A percentile compares a stretch with the other conserved stretches of the same genome.
Evolutionary conservation across 2,113 vertebrate species (phyloP).

Genomic region (Strix aluco): DNA sequence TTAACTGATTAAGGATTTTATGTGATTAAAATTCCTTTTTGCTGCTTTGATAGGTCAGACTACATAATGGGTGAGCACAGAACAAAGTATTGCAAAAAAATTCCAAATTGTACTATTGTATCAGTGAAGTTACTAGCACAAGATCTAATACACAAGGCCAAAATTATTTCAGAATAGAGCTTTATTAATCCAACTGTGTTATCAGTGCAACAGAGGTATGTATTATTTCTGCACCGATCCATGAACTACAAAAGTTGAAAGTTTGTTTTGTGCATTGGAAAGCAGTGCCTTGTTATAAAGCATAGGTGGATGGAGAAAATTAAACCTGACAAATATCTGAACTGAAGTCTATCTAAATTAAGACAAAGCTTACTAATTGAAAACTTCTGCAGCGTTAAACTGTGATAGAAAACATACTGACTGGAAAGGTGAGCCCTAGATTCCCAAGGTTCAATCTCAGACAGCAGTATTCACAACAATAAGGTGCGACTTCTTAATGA

Average conservation of each 20-base stretch:
- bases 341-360: background rate
- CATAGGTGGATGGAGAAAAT: background rate
- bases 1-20: background rate
- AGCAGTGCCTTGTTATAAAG: background rate
- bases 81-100: background rate
- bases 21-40: background rate
- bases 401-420: background rate
- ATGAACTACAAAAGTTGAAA: background rate
- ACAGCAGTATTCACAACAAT: background rate
- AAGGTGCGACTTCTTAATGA: background rate
- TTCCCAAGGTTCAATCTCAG: background rate
- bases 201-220: background rate
- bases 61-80: background rate
- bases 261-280: background rate
- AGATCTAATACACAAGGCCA: background rate
- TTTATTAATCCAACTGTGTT: background rate
- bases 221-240: background rate
- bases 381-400: background rate
- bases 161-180: background rate
- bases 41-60: background rate
- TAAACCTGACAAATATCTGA: background rate
- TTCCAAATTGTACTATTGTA: background rate
- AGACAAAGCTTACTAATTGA: background rate
- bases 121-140: background rate
- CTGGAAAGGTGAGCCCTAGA: background rate